Percentiles rank a stretch among this genome's conserved stretches.
These are phyloP conservation scores for Odontothrips loti DNA, from an alignment of 2,888 invertebrate species.

Conservation along the genomic window DNA sequence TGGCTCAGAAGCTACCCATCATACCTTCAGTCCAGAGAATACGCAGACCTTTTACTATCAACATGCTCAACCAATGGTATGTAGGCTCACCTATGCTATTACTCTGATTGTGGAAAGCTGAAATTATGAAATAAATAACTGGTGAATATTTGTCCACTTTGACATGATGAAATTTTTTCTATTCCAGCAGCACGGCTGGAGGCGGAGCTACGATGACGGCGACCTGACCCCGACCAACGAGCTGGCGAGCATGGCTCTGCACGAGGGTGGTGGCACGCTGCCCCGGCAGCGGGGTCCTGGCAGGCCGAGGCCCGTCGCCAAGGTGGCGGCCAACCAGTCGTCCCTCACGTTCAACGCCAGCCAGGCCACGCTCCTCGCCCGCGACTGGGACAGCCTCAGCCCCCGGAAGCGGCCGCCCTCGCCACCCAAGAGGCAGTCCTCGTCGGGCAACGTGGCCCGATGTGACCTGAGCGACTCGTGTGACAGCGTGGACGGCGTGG, in stretches of 20 bases:
- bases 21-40: constrained; percentile 59
- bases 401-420: constrained; percentile 70
- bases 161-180: no score
- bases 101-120: no score
- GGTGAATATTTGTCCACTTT: no score
- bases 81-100: not conserved
- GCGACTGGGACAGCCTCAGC: constrained; percentile 35
- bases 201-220: constrained; percentile 81
- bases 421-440: constrained; percentile 68
- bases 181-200: constrained; percentile 53
- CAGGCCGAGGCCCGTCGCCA: constrained; percentile 75
- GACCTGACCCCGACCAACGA: constrained; percentile 88
- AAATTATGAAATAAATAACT: no score
- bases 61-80: constrained; percentile 47
- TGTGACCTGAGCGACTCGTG: constrained; percentile 33
- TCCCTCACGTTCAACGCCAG: constrained; percentile 2
- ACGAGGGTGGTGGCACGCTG: constrained; percentile 71
- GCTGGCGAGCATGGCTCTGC: constrained; percentile 45
- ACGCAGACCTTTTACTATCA: constrained; percentile 56
- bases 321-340: constrained; percentile 51
- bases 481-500: constrained; percentile 38
- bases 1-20: constrained; percentile 50
- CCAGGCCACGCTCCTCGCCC: constrained; percentile 28
- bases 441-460: constrained; percentile 41
- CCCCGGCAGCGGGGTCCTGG: constrained; percentile 79